Evolutionary conservation across 2,888 invertebrate species (phyloP), one percentile per base, ranked within the genome.

Genomic region (Lapara coniferarum): DNA sequence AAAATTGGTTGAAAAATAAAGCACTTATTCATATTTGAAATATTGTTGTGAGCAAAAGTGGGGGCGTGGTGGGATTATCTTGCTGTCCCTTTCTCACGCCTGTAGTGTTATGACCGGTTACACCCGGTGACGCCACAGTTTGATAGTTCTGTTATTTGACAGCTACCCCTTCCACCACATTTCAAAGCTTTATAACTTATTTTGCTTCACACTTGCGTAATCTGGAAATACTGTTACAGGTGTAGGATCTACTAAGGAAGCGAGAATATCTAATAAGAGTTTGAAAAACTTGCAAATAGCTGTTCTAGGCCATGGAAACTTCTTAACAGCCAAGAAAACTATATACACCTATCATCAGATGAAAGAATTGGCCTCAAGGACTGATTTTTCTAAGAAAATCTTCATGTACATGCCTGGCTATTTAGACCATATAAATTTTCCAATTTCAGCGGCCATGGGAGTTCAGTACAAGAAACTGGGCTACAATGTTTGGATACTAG

Each of bases 331-430:
- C 3, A 73, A 74, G 12, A 70, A 73, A 44, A 78, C 74, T 0
- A 70, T 70, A n/a, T 84, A 83, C 73, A 79, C 77, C 59, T 85
- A 81, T 68, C 79, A 75, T 66, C 77, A 84, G 58, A 81, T 81
- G 74, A 77, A 73, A 8, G 67, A 80, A 13, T 69, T 86, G 0
- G 79, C 80, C 0, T 73, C 71, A 0, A 78, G 81, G 52, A 76
- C 81, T 12, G 75, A 76, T 66, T 76, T 74, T 19, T 70, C n/a
- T 1, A 81, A 76, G 71, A 81, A 74, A 66, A 85, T 84, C 0
- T 10, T 84, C 37, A 6, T 85, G 13, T 85, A 79, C 63, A 75
- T 81, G 3, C 78, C 51, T 76, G 75, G 73, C 10, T 76, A 74
- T 37, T 0, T 73, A 66, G 76, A 76, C 13, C 70, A 68, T 10